phyloP scores from a whole-genome alignment of 2,888 invertebrate genomes.

The Temnothorax ravouxi region DNA sequence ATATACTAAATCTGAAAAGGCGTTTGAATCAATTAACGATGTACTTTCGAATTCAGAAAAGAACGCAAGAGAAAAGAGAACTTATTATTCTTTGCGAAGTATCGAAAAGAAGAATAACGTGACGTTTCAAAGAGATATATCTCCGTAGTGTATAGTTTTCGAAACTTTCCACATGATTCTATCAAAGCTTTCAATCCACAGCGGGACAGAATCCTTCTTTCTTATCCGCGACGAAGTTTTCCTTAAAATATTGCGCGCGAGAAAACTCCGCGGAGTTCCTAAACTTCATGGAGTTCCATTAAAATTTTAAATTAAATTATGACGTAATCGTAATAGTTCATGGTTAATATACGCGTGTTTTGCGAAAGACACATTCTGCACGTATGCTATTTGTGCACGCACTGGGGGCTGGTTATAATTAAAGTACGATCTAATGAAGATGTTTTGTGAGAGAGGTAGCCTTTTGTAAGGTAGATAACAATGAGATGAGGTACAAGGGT shows the following conservation, averaged over 20 bases:
- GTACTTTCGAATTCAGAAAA: background rate
- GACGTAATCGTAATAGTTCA: background rate
- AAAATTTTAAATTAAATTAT: slow-evolving; percentile 42
- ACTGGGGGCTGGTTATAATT: slow-evolving; percentile 24
- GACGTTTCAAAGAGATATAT: background rate
- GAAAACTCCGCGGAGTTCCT: background rate
- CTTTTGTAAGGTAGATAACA: background rate
- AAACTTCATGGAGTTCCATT: slow-evolving; percentile 24
- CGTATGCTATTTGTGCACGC: background rate
- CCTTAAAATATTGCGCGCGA: background rate
- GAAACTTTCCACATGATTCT: slow-evolving; percentile 9
- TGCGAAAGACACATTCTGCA: background rate
- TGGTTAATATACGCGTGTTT: background rate
- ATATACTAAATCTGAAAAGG: background rate
- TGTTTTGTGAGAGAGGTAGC: slow-evolving; percentile 10
- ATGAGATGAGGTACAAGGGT: background rate
- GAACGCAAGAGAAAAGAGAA: background rate
- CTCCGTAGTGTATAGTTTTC: background rate
- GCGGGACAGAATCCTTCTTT: background rate
- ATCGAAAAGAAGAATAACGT: background rate
- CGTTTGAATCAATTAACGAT: slow-evolving; percentile 37
- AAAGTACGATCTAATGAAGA: slow-evolving; percentile 25
- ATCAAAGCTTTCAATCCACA: background rate
- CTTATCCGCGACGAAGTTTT: slow-evolving; percentile 9
- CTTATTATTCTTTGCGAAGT: background rate